Percentiles rank a stretch among this genome's conserved stretches.
These are phyloP conservation scores for Drosophila repleta DNA, from an alignment of 1,140 invertebrate species.

Conservation along the genomic window DNA sequence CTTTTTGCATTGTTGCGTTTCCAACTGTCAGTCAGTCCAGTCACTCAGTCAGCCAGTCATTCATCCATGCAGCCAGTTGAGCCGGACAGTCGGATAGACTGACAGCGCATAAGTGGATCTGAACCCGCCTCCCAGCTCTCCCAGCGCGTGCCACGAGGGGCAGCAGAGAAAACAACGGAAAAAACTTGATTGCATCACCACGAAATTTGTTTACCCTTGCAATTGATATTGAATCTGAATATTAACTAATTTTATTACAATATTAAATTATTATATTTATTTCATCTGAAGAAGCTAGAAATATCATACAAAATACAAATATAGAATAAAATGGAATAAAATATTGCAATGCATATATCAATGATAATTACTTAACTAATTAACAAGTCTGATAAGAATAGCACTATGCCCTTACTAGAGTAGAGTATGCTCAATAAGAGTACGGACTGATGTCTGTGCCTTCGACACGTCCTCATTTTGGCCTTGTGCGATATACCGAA, in stretches of 20 bases:
- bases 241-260: not conserved
- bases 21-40: constrained; percentile 47
- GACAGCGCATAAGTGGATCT: constrained; percentile 33
- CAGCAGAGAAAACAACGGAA: constrained; percentile 18
- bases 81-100: constrained; percentile 31
- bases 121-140: constrained; percentile 22
- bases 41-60: constrained; percentile 33
- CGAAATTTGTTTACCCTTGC: constrained; percentile 17
- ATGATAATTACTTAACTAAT: no score
- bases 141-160: constrained; percentile 42
- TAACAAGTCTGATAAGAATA: not conserved
- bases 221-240: not conserved
- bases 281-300: no score
- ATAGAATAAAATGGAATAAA: no score
- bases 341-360: no score
- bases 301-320: no score
- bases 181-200: not conserved
- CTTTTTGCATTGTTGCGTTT: constrained; percentile 75
- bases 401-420: no score
- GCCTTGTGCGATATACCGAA: constrained; percentile 76
- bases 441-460: constrained; percentile 36
- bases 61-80: constrained; percentile 26
- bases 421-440: constrained; percentile 18
- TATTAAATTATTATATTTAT: not conserved
- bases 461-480: constrained; percentile 55